Evolutionary conservation across 2,888 invertebrate genomes (phyloP), one percentile per base, ranked within the genome.

Genomic region (Sphaerophoria rueppellii): DNA sequence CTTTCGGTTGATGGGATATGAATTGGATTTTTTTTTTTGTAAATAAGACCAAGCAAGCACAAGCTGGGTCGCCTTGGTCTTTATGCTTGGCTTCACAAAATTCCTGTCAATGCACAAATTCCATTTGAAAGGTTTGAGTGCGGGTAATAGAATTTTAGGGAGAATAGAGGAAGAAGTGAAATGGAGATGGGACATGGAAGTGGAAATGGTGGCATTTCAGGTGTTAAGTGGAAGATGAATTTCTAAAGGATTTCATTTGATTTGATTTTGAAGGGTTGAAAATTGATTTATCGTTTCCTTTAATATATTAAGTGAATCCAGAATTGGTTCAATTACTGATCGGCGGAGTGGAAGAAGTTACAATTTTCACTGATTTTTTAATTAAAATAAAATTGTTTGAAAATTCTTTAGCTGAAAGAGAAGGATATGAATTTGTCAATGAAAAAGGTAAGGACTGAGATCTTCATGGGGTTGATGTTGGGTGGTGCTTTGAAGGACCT

Each of bases 1-100:
- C 16, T 77, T 52, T 57, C 69, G 82, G 77, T 69, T 77, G 77
- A 73, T 58, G 63, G 50, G 69, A 77, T 69, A 58, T 70, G 73
- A 77, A 82, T 77, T 69, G 67, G 52, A 73, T 77, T 80, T 77
- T 77, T 48, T 69, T 24, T 24, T 24, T 24, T 24, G 24, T 24
- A 24, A 24, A 24, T 24, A n/a, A 34, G 32, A 50, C 60, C 34
- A 34, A 61, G 24, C 50, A 40, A 58, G 11, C 0, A 24, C 24
- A 37, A 5, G 11, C 16, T 4, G 0, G 9, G 4, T 37, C 16
- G 4, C 61, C 9, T 48, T 32, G 14, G 40, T 71, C 37, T 50
- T 60, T 32, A 24, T 50, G 50, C 60, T 76, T 67, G 74, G 65
- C 60, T 69, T 73, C 54, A 54, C 24, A 7, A 61, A 50, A 63